Evolutionary conservation across 2,113 vertebrate species (phyloP).

Genomic region (Neotragus pygmaeus): DNA sequence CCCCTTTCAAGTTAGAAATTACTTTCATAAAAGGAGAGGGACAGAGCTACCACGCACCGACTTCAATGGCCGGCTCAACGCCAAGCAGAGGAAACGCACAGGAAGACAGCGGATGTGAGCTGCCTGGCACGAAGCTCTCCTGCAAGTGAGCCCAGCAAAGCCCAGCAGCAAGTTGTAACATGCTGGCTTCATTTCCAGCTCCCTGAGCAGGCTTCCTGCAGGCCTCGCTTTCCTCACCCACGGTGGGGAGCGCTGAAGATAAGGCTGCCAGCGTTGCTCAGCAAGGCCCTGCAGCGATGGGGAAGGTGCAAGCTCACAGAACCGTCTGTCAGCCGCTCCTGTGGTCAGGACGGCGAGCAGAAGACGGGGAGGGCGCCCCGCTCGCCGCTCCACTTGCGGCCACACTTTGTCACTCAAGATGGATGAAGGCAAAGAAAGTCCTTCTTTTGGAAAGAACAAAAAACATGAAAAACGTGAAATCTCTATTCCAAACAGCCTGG

Average conservation of each 20-base stretch:
- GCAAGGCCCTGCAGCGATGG: not conserved
- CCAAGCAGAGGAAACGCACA: not conserved
- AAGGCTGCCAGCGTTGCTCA: not conserved
- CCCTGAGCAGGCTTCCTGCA: not conserved
- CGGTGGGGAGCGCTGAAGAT: not conserved
- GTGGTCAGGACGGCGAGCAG: not conserved
- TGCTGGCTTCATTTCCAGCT: not conserved
- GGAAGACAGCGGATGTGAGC: not conserved
- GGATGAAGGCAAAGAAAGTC: not conserved
- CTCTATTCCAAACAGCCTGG: not conserved
- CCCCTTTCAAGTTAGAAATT: not conserved
- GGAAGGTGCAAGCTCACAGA: not conserved
- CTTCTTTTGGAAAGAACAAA: not conserved
- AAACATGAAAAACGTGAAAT: not conserved
- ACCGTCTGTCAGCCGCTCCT: not conserved
- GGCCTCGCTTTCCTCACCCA: not conserved
- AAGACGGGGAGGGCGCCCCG: accelerated
- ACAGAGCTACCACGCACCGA: not conserved
- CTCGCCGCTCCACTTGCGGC: accelerated
- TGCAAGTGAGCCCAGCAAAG: not conserved
- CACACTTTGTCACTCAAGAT: not conserved
- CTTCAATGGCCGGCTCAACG: not conserved
- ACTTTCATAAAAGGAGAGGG: not conserved
- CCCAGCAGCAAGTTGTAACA: not conserved
- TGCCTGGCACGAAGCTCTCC: not conserved